phyloP scores from a whole-genome alignment of 2,113 vertebrate species.

The Stigmatopora nigra region DNA sequence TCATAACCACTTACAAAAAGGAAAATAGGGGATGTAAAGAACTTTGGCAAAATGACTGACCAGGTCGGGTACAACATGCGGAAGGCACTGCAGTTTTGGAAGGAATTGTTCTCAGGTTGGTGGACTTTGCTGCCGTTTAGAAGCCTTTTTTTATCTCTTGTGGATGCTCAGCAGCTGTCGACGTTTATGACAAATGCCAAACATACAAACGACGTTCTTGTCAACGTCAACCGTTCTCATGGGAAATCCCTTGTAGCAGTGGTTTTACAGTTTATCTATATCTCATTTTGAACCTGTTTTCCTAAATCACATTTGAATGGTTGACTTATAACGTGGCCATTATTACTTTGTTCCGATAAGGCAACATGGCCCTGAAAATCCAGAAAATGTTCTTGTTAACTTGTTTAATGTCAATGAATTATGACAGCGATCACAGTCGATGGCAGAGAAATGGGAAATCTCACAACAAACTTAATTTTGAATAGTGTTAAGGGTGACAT shows the following conservation, averaged over 20 bases:
- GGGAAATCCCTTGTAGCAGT: neutral
- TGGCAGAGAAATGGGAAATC: no score
- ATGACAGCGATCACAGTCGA: no score
- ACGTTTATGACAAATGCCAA: neutral
- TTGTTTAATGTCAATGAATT: no score
- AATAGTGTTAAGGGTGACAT: neutral
- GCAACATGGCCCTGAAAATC: no score
- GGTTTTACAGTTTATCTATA: no score
- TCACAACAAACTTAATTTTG: no score
- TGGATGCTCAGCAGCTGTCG: neutral
- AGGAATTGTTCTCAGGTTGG: conserved; percentile 36
- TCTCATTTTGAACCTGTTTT: no score
- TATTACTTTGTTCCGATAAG: no score
- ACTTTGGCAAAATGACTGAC: conserved; percentile 26
- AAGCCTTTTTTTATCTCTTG: neutral
- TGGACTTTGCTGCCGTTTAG: neutral
- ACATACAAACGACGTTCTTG: neutral
- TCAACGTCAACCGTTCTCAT: neutral
- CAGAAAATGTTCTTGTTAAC: no score
- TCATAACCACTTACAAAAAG: neutral
- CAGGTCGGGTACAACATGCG: neutral
- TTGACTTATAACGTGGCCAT: no score
- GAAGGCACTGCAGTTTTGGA: conserved; percentile 12
- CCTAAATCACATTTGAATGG: no score
- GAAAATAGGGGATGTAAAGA: neutral